Percentiles rank a stretch among this genome's conserved stretches.
Conservation (phyloP, 2,113 vertebrate genomes). For the Microcebus jonahi region DNA sequence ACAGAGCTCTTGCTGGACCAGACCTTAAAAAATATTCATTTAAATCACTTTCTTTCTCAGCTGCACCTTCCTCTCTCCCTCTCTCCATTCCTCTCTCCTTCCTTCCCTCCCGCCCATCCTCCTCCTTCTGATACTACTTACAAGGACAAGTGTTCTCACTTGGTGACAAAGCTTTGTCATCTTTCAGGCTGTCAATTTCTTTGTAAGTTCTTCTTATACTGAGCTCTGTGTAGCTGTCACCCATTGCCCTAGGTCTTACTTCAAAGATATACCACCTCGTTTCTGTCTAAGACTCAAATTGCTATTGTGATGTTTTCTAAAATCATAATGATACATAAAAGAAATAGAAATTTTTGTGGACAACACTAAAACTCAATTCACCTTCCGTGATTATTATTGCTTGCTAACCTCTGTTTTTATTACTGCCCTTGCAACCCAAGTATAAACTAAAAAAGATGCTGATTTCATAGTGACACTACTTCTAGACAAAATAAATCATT, state of each 20-base stretch:
- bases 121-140: neutral
- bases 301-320: neutral
- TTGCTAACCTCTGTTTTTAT: neutral
- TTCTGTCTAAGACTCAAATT: slow-evolving; percentile 7
- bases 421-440: neutral
- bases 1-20: neutral
- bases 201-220: neutral
- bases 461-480: neutral
- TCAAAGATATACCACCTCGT: neutral
- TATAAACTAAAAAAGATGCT: neutral
- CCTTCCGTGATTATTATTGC: neutral
- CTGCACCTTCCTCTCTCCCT: too few relatives aligned
- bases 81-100: too few relatives aligned
- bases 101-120: too few relatives aligned
- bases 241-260: neutral
- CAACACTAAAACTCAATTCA: neutral
- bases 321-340: neutral
- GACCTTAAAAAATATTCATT: neutral
- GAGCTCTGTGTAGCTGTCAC: neutral
- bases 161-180: neutral
- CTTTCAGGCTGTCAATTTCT: neutral
- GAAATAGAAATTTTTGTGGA: neutral
- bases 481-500: neutral
- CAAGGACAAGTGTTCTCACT: neutral
- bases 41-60: neutral